phyloP scores from a whole-genome alignment of 2,797 vertebrate species.

The Sternotherus odoratus region DNA sequence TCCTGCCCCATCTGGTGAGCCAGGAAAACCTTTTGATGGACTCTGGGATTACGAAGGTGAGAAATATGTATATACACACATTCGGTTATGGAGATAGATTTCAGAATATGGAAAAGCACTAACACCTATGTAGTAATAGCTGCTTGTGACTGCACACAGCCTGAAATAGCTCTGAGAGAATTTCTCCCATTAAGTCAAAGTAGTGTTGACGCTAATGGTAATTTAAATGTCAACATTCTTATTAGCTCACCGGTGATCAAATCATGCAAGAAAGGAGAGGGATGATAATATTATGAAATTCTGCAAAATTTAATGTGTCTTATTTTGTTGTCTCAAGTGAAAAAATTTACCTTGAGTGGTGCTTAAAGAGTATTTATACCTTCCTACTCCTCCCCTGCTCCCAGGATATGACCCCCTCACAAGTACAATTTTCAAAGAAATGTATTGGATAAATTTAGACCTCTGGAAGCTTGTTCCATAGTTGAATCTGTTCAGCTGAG shows the following conservation, averaged over 20 bases:
- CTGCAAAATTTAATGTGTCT: neutral
- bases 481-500: too few relatives aligned
- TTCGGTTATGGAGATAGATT: neutral
- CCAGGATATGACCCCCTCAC: neutral
- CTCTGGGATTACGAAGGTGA: constrained; percentile 88
- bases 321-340: neutral
- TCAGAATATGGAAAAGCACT: neutral
- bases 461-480: too few relatives aligned
- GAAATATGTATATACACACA: neutral
- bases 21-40: constrained; percentile 81
- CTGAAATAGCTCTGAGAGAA: neutral
- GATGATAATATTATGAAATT: neutral
- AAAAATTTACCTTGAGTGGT: neutral
- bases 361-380: neutral
- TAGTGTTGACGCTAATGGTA: neutral
- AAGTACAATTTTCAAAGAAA: neutral
- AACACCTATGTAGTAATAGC: neutral
- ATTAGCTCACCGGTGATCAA: neutral
- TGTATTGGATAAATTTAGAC: neutral
- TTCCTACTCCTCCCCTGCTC: neutral
- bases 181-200: neutral
- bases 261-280: neutral
- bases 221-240: neutral
- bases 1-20: constrained; percentile 73
- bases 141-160: neutral